Conservation (phyloP, 2,888 invertebrate genomes). For the Chromoteleia sp. region DNA sequence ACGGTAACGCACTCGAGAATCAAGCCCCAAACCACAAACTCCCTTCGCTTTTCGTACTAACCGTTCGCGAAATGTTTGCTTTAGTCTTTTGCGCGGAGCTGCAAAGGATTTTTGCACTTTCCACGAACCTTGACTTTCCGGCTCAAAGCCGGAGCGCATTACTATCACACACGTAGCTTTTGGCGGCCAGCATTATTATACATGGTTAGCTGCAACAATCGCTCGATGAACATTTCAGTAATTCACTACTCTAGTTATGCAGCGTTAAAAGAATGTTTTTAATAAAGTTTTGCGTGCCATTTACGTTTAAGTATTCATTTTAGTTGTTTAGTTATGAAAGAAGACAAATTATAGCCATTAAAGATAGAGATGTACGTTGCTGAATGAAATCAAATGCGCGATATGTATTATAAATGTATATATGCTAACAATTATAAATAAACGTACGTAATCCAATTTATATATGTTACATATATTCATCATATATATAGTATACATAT, state of each 20-base stretch:
- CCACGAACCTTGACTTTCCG: conserved; percentile 60
- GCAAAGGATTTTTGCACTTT: conserved; percentile 79
- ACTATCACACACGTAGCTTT: conserved; percentile 19
- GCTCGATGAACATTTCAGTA: conserved; percentile 1
- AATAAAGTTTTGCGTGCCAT: neutral
- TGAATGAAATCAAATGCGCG: no score
- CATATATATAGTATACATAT: no score
- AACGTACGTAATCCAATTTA: no score
- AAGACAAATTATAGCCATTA: no score
- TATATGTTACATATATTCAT: no score
- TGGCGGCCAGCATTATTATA: conserved; percentile 31
- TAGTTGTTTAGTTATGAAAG: no score
- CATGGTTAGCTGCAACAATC: neutral
- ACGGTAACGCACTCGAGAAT: conserved; percentile 75
- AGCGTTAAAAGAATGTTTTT: neutral
- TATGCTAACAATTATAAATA: no score
- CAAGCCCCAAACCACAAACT: conserved; percentile 80
- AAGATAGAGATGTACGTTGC: no score
- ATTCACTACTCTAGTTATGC: neutral
- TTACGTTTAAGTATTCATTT: no score
- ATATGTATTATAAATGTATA: no score
- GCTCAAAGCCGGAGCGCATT: conserved; percentile 43
- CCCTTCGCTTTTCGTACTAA: conserved; percentile 78
- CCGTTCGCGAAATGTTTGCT: conserved; percentile 82
- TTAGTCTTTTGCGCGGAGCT: conserved; percentile 75